Evolutionary conservation across 2,113 vertebrate genomes (phyloP).

Genomic region (Aegotheles bennettii): DNA sequence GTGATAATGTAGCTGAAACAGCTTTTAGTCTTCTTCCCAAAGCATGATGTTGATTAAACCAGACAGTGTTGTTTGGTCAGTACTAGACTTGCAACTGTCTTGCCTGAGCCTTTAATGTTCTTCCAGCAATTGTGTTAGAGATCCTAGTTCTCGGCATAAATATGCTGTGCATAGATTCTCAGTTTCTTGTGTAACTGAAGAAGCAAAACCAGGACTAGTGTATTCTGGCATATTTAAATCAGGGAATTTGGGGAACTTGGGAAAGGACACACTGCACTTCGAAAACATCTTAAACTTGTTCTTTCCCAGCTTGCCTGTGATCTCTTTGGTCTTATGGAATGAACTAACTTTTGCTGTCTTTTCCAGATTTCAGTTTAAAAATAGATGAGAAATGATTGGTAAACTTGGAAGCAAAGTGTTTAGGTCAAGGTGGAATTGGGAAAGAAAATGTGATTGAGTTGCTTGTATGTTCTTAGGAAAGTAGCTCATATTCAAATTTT

Average conservation of each 20-base stretch:
- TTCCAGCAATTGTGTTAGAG: neutral
- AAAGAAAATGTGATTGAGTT: neutral
- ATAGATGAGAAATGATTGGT: neutral
- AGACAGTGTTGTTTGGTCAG: neutral
- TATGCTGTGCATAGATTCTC: neutral
- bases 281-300: neutral
- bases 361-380: neutral
- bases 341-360: neutral
- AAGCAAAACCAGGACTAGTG: neutral
- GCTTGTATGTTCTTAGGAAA: neutral
- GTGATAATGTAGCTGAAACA: neutral
- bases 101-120: neutral
- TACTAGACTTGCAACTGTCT: neutral
- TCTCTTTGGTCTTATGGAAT: neutral
- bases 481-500: neutral
- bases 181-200: neutral
- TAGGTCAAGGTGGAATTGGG: neutral
- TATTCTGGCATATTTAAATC: neutral
- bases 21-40: neutral
- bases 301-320: neutral
- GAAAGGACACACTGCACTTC: neutral
- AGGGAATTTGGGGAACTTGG: neutral
- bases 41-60: neutral
- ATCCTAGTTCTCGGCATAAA: neutral
- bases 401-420: neutral